These are phyloP conservation scores for Coturnix japonica DNA, from an alignment of 2,113 vertebrate species.

Conservation along the genomic window DNA sequence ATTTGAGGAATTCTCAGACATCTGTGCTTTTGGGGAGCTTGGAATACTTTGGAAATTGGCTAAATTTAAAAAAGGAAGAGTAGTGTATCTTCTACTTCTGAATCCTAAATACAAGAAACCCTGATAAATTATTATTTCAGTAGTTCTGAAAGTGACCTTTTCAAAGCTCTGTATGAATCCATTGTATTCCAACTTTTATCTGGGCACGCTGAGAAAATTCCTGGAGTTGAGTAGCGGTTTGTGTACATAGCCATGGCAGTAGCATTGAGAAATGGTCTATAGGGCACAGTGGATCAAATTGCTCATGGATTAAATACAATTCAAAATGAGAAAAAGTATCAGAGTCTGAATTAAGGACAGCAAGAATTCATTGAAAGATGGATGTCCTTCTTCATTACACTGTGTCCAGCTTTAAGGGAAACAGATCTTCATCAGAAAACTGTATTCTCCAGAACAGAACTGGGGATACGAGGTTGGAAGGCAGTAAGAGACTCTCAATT, in stretches of 20 bases:
- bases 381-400: conserved; percentile 3
- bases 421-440: conserved; percentile 32
- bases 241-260: background rate
- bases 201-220: background rate
- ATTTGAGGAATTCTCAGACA: background rate
- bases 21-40: background rate
- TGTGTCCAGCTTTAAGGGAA: conserved; percentile 14
- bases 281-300: background rate
- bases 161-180: background rate
- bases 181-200: background rate
- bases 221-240: background rate
- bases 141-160: background rate
- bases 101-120: background rate
- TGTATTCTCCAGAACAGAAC: background rate
- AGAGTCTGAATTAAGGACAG: conserved; percentile 20
- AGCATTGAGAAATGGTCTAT: background rate
- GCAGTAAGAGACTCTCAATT: conserved; percentile 32
- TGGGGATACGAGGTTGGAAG: background rate
- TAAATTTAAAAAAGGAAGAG: background rate
- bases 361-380: conserved; percentile 5
- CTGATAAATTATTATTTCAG: background rate
- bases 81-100: background rate
- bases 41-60: background rate
- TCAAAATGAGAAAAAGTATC: background rate
- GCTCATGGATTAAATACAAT: background rate